These are phyloP conservation scores for Cryptocephalus moraei DNA, from an alignment of 2,888 invertebrate genomes.

Conservation along the genomic window DNA sequence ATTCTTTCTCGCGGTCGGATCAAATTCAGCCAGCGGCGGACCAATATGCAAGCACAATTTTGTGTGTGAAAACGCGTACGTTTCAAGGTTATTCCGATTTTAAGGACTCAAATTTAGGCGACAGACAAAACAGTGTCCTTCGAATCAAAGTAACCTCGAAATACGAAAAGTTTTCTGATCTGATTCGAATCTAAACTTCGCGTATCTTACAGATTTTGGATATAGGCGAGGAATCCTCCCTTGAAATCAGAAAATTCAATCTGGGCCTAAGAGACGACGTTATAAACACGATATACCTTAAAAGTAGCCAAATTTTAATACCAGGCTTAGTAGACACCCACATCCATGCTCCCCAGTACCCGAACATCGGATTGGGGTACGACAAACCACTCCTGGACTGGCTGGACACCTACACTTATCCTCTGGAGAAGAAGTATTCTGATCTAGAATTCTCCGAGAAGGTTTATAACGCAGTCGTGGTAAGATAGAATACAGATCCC, in stretches of 20 bases:
- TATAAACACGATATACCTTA: slow-evolving; percentile 18
- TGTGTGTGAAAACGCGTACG: too few relatives aligned
- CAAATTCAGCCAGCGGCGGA: too few relatives aligned
- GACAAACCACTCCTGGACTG: slow-evolving; percentile 74
- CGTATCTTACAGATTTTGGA: too few relatives aligned
- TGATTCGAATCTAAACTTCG: background rate
- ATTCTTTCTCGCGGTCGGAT: background rate
- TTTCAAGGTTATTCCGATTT: too few relatives aligned
- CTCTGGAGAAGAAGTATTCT: slow-evolving; percentile 62
- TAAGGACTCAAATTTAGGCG: too few relatives aligned
- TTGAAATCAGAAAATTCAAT: slow-evolving; percentile 15
- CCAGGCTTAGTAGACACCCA: slow-evolving; percentile 87
- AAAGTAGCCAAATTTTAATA: slow-evolving; percentile 57
- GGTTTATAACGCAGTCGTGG: slow-evolving; percentile 71
- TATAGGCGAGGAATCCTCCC: background rate
- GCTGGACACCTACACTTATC: slow-evolving; percentile 79
- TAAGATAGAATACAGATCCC: too few relatives aligned
- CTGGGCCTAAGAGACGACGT: slow-evolving; percentile 15
- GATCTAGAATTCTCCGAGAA: slow-evolving; percentile 56
- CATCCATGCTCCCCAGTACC: slow-evolving; percentile 82
- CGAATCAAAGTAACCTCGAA: too few relatives aligned
- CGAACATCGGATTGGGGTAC: slow-evolving; percentile 74
- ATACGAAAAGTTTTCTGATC: too few relatives aligned
- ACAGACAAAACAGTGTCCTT: too few relatives aligned
- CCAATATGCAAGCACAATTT: too few relatives aligned